These are phyloP conservation scores for Theretra japonica DNA, from an alignment of 2,888 invertebrate species.

Conservation along the genomic window DNA sequence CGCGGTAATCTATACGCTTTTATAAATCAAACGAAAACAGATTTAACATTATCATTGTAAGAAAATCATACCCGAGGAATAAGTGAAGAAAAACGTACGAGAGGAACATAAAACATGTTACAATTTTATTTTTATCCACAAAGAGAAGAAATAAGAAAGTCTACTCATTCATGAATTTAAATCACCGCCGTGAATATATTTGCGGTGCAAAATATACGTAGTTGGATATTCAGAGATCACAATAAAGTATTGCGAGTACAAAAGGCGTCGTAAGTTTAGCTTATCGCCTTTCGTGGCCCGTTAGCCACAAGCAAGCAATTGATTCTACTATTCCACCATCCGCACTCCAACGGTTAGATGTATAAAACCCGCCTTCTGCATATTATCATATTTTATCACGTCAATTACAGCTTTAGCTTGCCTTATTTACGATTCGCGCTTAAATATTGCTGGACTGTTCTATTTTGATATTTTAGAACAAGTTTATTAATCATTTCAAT, in stretches of 20 bases:
- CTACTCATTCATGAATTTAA: slow-evolving; percentile 33
- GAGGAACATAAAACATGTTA: slow-evolving; percentile 16
- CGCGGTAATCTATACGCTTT: slow-evolving; percentile 1
- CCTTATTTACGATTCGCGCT: slow-evolving; percentile 23
- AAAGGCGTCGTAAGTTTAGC: slow-evolving; percentile 77
- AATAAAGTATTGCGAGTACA: slow-evolving; percentile 73
- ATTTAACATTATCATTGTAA: slow-evolving; percentile 17
- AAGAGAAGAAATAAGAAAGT: slow-evolving; percentile 30
- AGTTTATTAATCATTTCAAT: not conserved
- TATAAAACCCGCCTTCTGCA: slow-evolving; percentile 65
- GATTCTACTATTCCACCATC: slow-evolving; percentile 66
- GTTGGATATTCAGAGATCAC: slow-evolving; percentile 55
- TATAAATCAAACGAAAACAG: slow-evolving; percentile 19
- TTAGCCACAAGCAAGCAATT: slow-evolving; percentile 76
- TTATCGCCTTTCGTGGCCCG: slow-evolving; percentile 75
- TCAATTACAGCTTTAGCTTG: slow-evolving; percentile 58
- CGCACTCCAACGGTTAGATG: slow-evolving; percentile 60
- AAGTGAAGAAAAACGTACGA: slow-evolving; percentile 17
- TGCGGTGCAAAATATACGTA: slow-evolving; percentile 36
- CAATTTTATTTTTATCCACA: slow-evolving; percentile 27
- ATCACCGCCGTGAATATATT: slow-evolving; percentile 33
- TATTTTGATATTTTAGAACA: not conserved
- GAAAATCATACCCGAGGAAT: slow-evolving; percentile 15
- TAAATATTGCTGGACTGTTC: slow-evolving; percentile 16
- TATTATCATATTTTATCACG: slow-evolving; percentile 73